These are phyloP conservation scores for Nephila pilipes DNA, from an alignment of 1,140 invertebrate species.

Conservation along the genomic window DNA sequence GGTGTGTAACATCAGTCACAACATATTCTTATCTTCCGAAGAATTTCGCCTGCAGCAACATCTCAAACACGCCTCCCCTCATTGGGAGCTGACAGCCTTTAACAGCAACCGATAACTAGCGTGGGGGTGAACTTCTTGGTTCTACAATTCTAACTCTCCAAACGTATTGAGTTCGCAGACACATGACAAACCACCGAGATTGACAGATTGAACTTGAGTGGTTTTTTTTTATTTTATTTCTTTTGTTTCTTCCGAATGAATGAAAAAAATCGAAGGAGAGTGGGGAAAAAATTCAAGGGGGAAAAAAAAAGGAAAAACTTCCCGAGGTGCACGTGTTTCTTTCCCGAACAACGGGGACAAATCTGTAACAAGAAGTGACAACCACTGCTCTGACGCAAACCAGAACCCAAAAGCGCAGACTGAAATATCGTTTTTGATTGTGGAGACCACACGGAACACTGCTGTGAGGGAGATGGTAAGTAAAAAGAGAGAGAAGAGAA, in stretches of 20 bases:
- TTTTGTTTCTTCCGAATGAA: neutral
- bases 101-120: constrained; percentile 9
- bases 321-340: neutral
- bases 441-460: constrained; percentile 13
- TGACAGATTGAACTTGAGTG: constrained; percentile 23
- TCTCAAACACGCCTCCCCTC: neutral
- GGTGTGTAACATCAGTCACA: neutral
- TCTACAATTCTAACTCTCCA: neutral
- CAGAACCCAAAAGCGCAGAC: neutral
- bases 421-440: constrained; percentile 42
- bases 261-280: neutral
- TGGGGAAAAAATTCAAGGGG: too few species aligned
- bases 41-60: neutral
- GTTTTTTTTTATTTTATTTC: neutral
- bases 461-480: neutral
- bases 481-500: neutral
- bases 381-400: constrained; percentile 30
- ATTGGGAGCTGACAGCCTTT: neutral
- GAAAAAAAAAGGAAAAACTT: neutral
- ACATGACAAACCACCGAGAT: neutral
- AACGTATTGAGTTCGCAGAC: neutral
- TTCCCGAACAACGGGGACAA: neutral
- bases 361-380: constrained; percentile 54
- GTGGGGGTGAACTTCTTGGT: neutral
- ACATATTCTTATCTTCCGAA: neutral